A percentile compares a stretch with the other conserved stretches of the same genome.
Evolutionary conservation across 2,113 vertebrate species (phyloP).

Genomic region (Chitala chitala): DNA sequence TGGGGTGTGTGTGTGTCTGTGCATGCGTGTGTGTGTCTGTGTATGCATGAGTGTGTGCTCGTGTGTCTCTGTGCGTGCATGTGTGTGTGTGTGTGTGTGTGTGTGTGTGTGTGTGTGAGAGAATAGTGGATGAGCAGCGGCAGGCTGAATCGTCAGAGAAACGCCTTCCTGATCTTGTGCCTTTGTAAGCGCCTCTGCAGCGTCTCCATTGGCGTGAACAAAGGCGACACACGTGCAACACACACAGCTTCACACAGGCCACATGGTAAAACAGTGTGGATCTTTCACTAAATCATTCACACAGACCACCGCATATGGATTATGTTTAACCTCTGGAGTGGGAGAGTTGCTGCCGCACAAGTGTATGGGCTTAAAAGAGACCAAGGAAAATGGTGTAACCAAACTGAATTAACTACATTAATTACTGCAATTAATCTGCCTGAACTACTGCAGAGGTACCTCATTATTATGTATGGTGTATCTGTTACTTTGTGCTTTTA

Average conservation of each 20-base stretch:
- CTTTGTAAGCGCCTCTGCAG: conserved; percentile 23
- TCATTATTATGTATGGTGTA: no score
- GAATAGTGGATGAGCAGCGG: conserved; percentile 19
- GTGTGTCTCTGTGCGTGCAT: no score
- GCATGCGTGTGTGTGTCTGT: no score
- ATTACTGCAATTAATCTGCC: neutral
- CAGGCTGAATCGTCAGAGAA: conserved; percentile 1
- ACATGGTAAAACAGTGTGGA: conserved; percentile 11
- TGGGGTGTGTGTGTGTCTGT: conserved; percentile 15
- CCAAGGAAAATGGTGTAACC: neutral
- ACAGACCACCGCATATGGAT: neutral
- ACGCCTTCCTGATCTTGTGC: no score
- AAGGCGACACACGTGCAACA: neutral
- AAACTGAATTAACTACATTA: neutral
- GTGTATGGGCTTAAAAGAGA: neutral
- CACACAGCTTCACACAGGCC: conserved; percentile 25
- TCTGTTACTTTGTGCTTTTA: neutral
- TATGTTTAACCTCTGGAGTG: neutral
- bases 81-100: no score
- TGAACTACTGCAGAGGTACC: neutral
- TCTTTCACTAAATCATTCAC: conserved; percentile 29
- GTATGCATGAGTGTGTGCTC: no score
- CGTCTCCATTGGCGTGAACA: conserved; percentile 14
- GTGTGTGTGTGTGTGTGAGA: conserved; percentile 1
- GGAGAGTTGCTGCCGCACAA: neutral